Base-by-base conservation (phyloP, 2,888 invertebrate genomes). In the Melanchra persicariae region DNA sequence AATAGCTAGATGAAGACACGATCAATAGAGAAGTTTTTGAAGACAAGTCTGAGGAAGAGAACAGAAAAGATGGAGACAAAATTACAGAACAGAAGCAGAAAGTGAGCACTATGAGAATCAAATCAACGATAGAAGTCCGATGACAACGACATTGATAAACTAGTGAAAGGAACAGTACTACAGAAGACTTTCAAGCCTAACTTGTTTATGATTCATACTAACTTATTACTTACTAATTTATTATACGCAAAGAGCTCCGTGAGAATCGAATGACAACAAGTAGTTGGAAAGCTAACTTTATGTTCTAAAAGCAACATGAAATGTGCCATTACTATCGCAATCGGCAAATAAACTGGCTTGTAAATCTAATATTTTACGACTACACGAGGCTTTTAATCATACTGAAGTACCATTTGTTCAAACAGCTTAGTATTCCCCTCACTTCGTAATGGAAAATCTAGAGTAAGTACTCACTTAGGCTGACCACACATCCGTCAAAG, bases 361-460 rank as follows among this genome's bases (percentile, higher is more conserved):
- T 81, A 81, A 80, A 80, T 64, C 17, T 54, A 45, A 62, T 59
- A 76, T 54, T 80, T 76, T 79, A 80, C 45, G 63, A 64, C 64
- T 34, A 24, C 5, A 49, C 24, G 10, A 40, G n/a, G n/a, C 37
- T 59, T 51, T 71, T 26, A 55, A 63, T 71, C 67, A 61, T 61
- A 57, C 9, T 55, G 54, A 72, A 65, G 45, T 34, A 47, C 40
- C 52, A 70, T 64, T 75, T 67, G 80, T 79, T 68, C 34, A 7
- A 52, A 52, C n/a, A 45, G 43, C 30, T 80, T 71, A 62, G 58
- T 70, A 79, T 79, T 66, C 70, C 45, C 40, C 24, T 67, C 71
- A 61, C 60, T 54, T 9, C 34, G 43, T 19, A 40, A 69, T 61
- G 72, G 60, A 73, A 74, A 77, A 62, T 62, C 70, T 55, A 58